phyloP scores from a whole-genome alignment of 2,888 invertebrate species.

The Lasioglossum vierecki region DNA sequence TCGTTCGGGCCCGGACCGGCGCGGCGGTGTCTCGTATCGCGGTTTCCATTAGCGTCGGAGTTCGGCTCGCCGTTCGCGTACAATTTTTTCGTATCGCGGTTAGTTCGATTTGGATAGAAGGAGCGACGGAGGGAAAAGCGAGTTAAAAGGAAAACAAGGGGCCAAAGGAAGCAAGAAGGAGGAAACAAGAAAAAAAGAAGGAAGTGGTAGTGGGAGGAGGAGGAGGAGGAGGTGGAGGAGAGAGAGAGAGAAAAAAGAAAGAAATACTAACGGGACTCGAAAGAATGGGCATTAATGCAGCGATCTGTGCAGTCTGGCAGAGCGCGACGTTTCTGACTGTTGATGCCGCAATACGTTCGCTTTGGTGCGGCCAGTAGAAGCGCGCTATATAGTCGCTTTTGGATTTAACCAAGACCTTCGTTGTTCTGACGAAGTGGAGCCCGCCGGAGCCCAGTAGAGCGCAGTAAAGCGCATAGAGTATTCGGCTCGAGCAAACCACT shows the following conservation, averaged over 20 bases:
- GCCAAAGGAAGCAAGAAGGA: conserved; percentile 3
- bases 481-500: conserved; percentile 69
- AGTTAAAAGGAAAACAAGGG: conserved; percentile 3
- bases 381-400: conserved; percentile 63
- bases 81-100: conserved; percentile 38
- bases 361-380: conserved; percentile 63
- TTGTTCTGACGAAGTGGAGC: conserved; percentile 71
- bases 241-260: not conserved
- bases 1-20: conserved; percentile 13
- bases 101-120: conserved; percentile 40
- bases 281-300: conserved; percentile 58
- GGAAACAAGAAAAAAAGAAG: conserved; percentile 7
- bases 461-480: conserved; percentile 66
- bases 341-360: conserved; percentile 56
- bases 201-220: not conserved
- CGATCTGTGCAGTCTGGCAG: conserved; percentile 55
- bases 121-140: not conserved
- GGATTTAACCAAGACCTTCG: conserved; percentile 69
- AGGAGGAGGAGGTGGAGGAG: not conserved
- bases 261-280: conserved; percentile 45
- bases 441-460: conserved; percentile 68
- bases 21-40: not conserved
- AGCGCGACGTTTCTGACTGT: conserved; percentile 57
- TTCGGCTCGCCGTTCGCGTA: conserved; percentile 26
- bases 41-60: conserved; percentile 16